A percentile compares a stretch with the other conserved stretches of the same genome.
These are phyloP conservation scores for Phalacrocorax pelagicus DNA, from an alignment of 2,113 vertebrate species.

Conservation along the genomic window DNA sequence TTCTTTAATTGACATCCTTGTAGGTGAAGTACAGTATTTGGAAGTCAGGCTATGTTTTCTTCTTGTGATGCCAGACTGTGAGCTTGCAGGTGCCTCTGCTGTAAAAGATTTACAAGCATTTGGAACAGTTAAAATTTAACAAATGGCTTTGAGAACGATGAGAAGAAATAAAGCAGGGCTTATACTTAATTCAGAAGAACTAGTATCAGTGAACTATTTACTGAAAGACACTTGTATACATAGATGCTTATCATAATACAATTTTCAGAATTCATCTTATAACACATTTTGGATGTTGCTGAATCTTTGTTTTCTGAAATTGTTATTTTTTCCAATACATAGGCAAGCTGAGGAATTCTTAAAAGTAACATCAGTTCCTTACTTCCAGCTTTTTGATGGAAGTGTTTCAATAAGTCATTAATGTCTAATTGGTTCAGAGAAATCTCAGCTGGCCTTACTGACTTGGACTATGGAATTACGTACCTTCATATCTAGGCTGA, in stretches of 20 bases:
- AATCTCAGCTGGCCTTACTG: not conserved
- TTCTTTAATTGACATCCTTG: not conserved
- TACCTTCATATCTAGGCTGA: not conserved
- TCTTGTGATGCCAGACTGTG: not conserved
- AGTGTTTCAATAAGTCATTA: not conserved
- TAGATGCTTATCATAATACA: not conserved
- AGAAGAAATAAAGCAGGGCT: not conserved
- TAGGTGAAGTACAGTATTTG: not conserved
- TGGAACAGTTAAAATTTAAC: not conserved
- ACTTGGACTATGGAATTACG: conserved; percentile 4
- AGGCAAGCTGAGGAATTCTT: not conserved
- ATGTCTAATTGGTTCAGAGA: not conserved
- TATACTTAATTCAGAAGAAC: not conserved
- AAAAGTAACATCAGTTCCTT: not conserved
- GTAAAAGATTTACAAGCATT: not conserved
- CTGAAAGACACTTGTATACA: not conserved
- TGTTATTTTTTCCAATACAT: not conserved
- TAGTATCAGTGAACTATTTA: not conserved
- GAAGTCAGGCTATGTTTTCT: not conserved
- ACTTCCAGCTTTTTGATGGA: not conserved
- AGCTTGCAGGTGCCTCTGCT: not conserved
- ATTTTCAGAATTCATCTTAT: not conserved
- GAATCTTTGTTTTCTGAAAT: not conserved
- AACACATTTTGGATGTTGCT: not conserved
- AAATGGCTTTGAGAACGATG: not conserved